Base-by-base conservation (phyloP, 2,113 vertebrate genomes). In the Eptesicus fuscus region DNA sequence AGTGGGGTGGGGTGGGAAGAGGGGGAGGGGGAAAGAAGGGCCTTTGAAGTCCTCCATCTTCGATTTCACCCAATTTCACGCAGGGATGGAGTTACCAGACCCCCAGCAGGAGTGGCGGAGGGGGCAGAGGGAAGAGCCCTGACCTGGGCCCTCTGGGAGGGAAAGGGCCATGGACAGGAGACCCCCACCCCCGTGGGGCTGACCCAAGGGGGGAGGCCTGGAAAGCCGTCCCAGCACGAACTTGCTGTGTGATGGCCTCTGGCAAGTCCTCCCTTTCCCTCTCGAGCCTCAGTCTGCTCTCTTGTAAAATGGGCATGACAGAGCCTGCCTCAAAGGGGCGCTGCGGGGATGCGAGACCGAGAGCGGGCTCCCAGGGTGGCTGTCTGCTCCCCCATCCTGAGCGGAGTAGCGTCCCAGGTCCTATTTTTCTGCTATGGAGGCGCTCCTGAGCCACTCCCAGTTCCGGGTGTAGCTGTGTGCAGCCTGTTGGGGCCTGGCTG, bases 11-110 rank as follows among this genome's bases (percentile, higher is more conserved):
- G 92, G 82, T 2, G 53, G 82, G 59, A 93, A 87, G 92, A 74
- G 0, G 42, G 77, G 84, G 37, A 1, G 0, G 59, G 0, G 7
- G 30, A 61, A 59, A 95, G 93, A 87, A 95, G 59, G 95, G 94
- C 79, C 93, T 80, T 97, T 97, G 95, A 91, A 83, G 95, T 94
- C 79, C 59, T 91, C 93, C 90, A 53, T 90, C 96, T 97, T 97
- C 4, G 96, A 97, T 97, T 98, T 91, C 96, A 88, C 32, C 96
- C 4, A 97, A 97, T 97, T 98, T 91, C 96, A 88, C 32, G 13
- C 86, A 70, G 82, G 82, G 91, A 97, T 95, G 96, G 76, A 94
- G 83, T 77, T 92, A 56, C 2, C 90, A 77, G 96, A 88, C 95
- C 94, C 95, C 83, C 59, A 90, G 89, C 80, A 59, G 85, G 82